Evolutionary conservation across 2,797 vertebrate species (phyloP).

Genomic region (Coilia nasus): DNA sequence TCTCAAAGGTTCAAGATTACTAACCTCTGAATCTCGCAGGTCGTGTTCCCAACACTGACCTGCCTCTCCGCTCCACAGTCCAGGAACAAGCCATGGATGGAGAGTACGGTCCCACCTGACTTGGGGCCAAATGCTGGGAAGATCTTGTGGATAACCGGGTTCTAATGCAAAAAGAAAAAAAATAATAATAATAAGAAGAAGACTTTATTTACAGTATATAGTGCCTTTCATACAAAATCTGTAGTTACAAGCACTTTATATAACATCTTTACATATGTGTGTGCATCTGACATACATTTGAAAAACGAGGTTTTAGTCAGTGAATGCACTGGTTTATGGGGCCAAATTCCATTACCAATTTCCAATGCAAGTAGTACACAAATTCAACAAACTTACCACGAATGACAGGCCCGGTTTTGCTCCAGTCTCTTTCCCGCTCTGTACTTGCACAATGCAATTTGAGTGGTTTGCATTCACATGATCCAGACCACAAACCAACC

Average conservation of each 20-base stretch:
- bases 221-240: no score
- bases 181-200: no score
- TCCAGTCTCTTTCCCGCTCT: slow-evolving; percentile 76
- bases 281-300: no score
- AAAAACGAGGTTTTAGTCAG: neutral
- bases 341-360: neutral
- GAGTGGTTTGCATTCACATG: slow-evolving; percentile 75
- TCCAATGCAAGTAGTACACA: neutral
- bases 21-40: slow-evolving; percentile 76
- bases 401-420: slow-evolving; percentile 83
- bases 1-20: slow-evolving; percentile 9
- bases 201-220: no score
- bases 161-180: slow-evolving; percentile 65
- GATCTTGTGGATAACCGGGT: slow-evolving; percentile 86
- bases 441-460: slow-evolving; percentile 82
- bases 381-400: slow-evolving; percentile 79
- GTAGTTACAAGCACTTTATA: no score
- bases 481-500: slow-evolving; percentile 81
- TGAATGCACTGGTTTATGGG: neutral
- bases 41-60: slow-evolving; percentile 78
- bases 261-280: no score
- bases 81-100: slow-evolving; percentile 85
- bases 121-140: slow-evolving; percentile 90
- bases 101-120: slow-evolving; percentile 89
- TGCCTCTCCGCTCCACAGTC: slow-evolving; percentile 83